Conservation (phyloP, 1,140 invertebrate species). For the Thaumetopoea pityocampa region DNA sequence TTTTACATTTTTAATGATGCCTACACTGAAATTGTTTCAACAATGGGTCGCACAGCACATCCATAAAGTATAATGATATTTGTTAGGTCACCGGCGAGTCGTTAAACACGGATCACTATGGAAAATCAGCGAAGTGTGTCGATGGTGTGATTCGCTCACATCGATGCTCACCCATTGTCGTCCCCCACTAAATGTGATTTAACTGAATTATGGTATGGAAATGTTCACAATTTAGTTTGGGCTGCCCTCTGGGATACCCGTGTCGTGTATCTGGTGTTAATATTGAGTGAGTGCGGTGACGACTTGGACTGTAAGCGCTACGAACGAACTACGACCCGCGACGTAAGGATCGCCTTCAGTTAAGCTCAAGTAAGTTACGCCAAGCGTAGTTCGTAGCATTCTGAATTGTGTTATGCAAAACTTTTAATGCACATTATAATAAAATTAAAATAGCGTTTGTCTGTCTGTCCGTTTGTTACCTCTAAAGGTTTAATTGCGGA, state of each 20-base stretch:
- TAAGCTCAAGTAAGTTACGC: conserved; percentile 51
- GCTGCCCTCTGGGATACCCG: conserved; percentile 52
- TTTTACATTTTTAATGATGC: too few species aligned
- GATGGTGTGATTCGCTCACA: conserved; percentile 69
- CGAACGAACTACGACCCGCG: conserved; percentile 37
- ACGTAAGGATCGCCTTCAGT: conserved; percentile 28
- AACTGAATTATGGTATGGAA: conserved; percentile 69
- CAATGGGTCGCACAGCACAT: conserved; percentile 22
- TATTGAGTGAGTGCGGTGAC: conserved; percentile 27
- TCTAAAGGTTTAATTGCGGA: too few species aligned
- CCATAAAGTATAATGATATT: conserved; percentile 42
- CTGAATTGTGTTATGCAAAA: too few species aligned
- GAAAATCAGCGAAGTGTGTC: conserved; percentile 63
- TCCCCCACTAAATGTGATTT: conserved; percentile 70
- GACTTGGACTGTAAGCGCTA: conserved; percentile 39
- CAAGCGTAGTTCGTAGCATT: conserved; percentile 2
- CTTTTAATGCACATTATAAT: too few species aligned
- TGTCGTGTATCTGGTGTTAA: conserved; percentile 22
- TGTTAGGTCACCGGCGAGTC: conserved; percentile 46
- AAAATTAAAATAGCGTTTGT: too few species aligned
- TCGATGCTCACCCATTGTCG: conserved; percentile 64
- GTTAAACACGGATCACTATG: conserved; percentile 44
- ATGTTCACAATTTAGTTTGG: conserved; percentile 61
- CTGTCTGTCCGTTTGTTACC: too few species aligned
- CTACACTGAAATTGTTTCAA: conserved; percentile 25